Conservation (phyloP, 2,797 vertebrate species). For the Neosilurus mollespiculum region DNA sequence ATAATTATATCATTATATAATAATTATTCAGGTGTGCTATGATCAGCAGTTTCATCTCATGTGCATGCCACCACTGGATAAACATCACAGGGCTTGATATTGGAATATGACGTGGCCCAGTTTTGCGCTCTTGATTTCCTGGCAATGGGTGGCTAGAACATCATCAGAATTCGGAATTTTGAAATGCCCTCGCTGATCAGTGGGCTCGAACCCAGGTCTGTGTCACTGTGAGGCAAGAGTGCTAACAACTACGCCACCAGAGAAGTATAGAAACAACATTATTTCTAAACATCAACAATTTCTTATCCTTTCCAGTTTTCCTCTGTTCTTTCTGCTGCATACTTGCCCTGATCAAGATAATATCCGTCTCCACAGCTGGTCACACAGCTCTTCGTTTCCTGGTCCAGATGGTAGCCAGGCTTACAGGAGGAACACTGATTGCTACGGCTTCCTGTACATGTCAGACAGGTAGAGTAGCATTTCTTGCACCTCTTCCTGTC, state of each 20-base stretch:
- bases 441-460: conserved; percentile 87
- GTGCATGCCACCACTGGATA: background rate
- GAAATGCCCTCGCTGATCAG: too few relatives aligned
- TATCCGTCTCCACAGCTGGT: conserved; percentile 81
- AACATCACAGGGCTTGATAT: too few relatives aligned
- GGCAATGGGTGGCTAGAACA: too few relatives aligned
- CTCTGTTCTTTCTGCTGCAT: background rate
- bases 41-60: background rate
- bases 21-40: background rate
- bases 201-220: too few relatives aligned
- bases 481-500: conserved; percentile 83
- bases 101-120: too few relatives aligned
- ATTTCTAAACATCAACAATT: background rate
- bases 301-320: background rate
- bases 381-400: conserved; percentile 82
- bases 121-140: too few relatives aligned
- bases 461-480: conserved; percentile 85
- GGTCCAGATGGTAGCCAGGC: conserved; percentile 83
- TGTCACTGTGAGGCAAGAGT: too few relatives aligned
- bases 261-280: background rate
- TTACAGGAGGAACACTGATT: conserved; percentile 91
- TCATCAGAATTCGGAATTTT: too few relatives aligned
- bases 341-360: conserved; percentile 78
- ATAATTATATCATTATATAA: too few relatives aligned
- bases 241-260: background rate